Percentiles rank a stretch among this genome's conserved stretches.
Evolutionary conservation across 2,113 vertebrate genomes (phyloP).

Genomic region (Meleagris gallopavo): DNA sequence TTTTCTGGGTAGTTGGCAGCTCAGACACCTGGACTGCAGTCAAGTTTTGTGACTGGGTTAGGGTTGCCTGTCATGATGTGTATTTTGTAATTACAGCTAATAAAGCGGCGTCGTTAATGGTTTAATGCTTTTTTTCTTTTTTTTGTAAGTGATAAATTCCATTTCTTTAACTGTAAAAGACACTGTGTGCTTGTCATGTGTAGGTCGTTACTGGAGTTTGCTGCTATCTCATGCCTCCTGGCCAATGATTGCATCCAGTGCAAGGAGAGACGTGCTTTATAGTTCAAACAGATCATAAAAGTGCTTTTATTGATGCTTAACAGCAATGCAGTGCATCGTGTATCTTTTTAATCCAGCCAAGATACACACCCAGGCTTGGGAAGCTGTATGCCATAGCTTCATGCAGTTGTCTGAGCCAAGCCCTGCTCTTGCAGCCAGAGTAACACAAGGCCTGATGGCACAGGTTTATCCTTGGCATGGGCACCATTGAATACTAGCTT

Average conservation of each 20-base stretch:
- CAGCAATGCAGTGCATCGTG: neutral
- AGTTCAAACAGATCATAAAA: slow-evolving; percentile 9
- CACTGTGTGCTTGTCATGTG: neutral
- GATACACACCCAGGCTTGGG: neutral
- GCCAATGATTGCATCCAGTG: neutral
- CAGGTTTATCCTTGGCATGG: rapidly evolving
- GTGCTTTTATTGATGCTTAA: neutral
- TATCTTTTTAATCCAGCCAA: neutral
- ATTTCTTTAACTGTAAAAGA: neutral
- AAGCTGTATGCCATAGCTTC: neutral
- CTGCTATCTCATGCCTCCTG: neutral
- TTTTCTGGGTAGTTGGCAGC: neutral
- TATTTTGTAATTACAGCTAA: neutral
- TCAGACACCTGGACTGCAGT: neutral
- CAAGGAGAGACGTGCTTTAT: neutral
- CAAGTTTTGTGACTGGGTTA: neutral
- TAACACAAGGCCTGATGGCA: neutral
- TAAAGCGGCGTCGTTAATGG: neutral
- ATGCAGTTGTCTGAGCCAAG: neutral
- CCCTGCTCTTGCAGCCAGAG: neutral
- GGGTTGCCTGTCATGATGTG: neutral
- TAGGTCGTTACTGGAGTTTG: neutral
- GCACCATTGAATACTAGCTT: neutral
- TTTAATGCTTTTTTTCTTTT: neutral
- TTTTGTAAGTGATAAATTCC: neutral